Evolutionary conservation across 2,797 vertebrate species (phyloP), one percentile per base, ranked within the genome.

Genomic region (Thripadectes ignobilis): DNA sequence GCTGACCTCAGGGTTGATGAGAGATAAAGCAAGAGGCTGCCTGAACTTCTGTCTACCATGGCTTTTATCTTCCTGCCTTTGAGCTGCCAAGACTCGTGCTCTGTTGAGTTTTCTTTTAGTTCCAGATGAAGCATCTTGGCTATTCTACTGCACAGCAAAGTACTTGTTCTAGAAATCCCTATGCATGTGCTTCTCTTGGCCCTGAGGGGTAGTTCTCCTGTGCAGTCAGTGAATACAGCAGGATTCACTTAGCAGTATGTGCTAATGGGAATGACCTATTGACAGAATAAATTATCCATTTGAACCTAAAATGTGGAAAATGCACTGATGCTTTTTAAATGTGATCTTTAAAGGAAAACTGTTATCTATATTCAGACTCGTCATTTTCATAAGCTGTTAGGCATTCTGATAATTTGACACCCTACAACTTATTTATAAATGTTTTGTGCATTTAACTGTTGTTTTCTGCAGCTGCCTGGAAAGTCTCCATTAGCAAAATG

Each of bases 221-320:
- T 59, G 74, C 75, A 14, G 20, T 38, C 61, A 24, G 59, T 51
- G 63, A 13, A 63, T 86, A 7, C 41, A 52, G 84, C 71, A 69
- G 76, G 75, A 87, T 91, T 93, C 61, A 23, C 65, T 94, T 69
- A 77, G 67, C 34, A 74, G 71, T 34, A 17, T 66, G 63, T 82
- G 74, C 79, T 91, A 93, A 95, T 96, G 93, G 78, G 71, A 54
- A 57, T 79, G 92, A 95, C 94, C 92, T 93, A 85, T 71, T 92
- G 95, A 65, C 88, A 68, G 92, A 82, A 82, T 79, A 85, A 95
- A 94, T 94, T 88, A 94, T 27, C 89, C 36, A 6, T 91, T 38
- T 86, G 79, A 88, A 86, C 62, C 32, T 57, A 68, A 61, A 58
- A 85, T 41, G 58, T 72, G 87, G 89, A 80, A 84, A 75, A 93